A percentile compares a stretch with the other conserved stretches of the same genome.
phyloP scores from a whole-genome alignment of 2,113 vertebrate genomes.

The Cyanoliseus patagonus region DNA sequence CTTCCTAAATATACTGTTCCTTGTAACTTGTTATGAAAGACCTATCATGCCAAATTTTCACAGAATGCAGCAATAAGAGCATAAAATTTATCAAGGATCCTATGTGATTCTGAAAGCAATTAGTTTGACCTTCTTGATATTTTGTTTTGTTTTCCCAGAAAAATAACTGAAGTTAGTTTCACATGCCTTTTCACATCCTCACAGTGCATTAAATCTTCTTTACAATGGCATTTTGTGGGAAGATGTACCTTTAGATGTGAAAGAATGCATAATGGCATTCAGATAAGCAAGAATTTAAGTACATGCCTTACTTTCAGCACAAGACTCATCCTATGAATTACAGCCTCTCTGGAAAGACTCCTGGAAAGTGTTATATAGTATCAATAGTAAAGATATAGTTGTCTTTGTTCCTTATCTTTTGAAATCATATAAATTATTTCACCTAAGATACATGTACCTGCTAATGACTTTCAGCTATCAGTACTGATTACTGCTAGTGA shows the following conservation, averaged over 20 bases:
- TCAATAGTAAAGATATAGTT: fast-evolving
- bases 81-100: not conserved
- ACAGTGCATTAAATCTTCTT: not conserved
- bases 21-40: not conserved
- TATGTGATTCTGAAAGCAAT: not conserved
- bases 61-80: not conserved
- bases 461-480: not conserved
- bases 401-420: not conserved
- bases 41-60: not conserved
- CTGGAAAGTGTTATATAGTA: not conserved
- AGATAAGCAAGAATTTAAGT: not conserved
- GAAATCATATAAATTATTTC: not conserved
- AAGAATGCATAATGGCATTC: not conserved
- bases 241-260: not conserved
- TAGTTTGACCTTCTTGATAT: not conserved
- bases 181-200: not conserved
- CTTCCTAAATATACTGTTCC: not conserved
- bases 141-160: not conserved
- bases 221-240: not conserved
- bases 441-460: not conserved
- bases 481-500: not conserved
- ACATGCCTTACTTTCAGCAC: not conserved
- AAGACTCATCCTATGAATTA: not conserved
- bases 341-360: not conserved
- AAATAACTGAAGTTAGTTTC: not conserved